Base-by-base conservation (phyloP, 2,797 vertebrate genomes). In the Sebastes ruberrimus region DNA sequence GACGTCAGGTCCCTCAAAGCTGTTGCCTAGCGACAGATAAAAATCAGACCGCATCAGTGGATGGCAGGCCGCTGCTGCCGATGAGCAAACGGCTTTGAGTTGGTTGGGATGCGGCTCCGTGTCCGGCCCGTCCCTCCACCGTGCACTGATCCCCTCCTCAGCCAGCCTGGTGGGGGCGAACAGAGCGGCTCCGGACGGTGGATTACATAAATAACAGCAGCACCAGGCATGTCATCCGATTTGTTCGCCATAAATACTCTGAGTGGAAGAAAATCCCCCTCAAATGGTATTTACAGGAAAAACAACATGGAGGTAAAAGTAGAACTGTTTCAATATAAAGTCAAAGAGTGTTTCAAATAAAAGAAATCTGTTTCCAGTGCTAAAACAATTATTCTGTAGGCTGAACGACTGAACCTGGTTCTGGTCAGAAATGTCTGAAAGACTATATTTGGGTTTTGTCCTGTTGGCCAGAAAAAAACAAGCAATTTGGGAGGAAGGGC, bases 21-120 rank as follows among this genome's bases (percentile, higher is more conserved):
- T 81, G 95, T 94, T 89, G 88, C 97, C 92, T 96, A 96, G 97
- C 96, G 95, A 97, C 96, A 46, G 64, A 90, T 76, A 84, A 85
- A 88, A 87, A 95, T 93, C 87, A 71, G 89, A 83, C 86, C 86
- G 93, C 92, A 85, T 95, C 93, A 90, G 49, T 77, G 85, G 78
- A 80, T 38, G 23, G 84, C 55, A 76, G 77, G 53, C 62, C 18
- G 46, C 46, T 28, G 88, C 74, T 23, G 88, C 91, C 87, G 76
- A 70, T 89, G 81, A 91, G 89, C 87, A 81, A 90, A 87, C 72
- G 77, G 89, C 85, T 88, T 86, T 83, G 69, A 77, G 76, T 82
- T 72, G 4, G 85, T 89, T 89, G 77, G 57, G 74, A 59, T 81
- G 84, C 71, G 32, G 87, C 83, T 85, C 77, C 32, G 61, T 70